phyloP scores from a whole-genome alignment of 1,140 invertebrate species.

The Drosophila kurseongensis region DNA sequence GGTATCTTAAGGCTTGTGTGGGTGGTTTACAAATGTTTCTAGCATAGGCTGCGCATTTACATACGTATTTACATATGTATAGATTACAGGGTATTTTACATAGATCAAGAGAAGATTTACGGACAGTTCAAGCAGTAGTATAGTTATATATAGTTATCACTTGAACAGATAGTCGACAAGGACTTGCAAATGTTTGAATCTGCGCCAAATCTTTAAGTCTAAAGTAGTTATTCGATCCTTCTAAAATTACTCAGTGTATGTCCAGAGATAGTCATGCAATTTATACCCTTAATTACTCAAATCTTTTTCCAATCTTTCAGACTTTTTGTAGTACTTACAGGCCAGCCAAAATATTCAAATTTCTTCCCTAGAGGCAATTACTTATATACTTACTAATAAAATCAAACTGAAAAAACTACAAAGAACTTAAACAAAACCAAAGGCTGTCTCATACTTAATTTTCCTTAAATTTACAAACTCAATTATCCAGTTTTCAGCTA shows the following conservation, averaged over 20 bases:
- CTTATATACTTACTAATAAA: conserved; percentile 12
- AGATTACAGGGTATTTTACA: conserved; percentile 6
- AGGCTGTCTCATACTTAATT: conserved; percentile 16
- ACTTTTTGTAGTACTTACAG: conserved; percentile 1
- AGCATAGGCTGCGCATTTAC: conserved; percentile 46
- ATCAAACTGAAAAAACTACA: conserved; percentile 25
- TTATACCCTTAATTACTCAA: not conserved
- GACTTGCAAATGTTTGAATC: not conserved
- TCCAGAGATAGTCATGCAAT: conserved; percentile 22
- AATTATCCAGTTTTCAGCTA: conserved; percentile 15
- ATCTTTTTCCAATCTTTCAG: not conserved
- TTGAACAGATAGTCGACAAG: not conserved
- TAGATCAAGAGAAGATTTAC: not conserved
- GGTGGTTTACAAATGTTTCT: conserved; percentile 43
- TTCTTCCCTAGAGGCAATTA: conserved; percentile 16
- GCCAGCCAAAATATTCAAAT: not conserved
- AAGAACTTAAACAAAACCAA: conserved; percentile 33
- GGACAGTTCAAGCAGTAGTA: not conserved
- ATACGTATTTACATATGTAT: conserved; percentile 34
- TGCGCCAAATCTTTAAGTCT: not conserved
- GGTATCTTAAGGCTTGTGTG: conserved; percentile 26
- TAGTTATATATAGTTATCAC: not conserved
- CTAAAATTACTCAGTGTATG: not conserved
- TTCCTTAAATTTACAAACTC: conserved; percentile 23
- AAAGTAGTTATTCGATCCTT: not conserved